These are phyloP conservation scores for Ailurus styani DNA, from an alignment of 2,113 vertebrate genomes.

Conservation along the genomic window DNA sequence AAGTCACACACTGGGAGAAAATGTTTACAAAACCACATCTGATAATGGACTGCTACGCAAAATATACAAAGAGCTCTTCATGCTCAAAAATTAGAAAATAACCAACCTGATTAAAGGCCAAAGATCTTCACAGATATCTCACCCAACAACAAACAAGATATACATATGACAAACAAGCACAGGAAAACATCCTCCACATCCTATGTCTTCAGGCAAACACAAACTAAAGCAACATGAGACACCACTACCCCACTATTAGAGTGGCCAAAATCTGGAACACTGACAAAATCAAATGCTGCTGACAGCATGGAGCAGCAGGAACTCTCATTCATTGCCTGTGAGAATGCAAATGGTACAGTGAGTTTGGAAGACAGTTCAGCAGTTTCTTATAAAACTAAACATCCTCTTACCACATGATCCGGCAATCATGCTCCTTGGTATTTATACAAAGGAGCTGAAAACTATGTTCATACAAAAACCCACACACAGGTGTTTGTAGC, in stretches of 20 bases:
- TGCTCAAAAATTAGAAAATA: neutral
- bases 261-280: neutral
- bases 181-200: neutral
- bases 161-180: neutral
- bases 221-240: neutral
- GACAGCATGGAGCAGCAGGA: no score
- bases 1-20: neutral
- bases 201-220: neutral
- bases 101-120: neutral
- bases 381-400: no score
- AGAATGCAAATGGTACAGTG: no score
- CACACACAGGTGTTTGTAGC: neutral
- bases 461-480: neutral
- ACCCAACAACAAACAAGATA: neutral
- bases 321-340: neutral
- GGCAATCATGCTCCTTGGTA: neutral
- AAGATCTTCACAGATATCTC: neutral
- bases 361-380: no score
- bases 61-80: neutral
- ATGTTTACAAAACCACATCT: neutral
- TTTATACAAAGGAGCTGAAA: neutral
- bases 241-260: neutral
- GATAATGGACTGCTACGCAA: neutral
- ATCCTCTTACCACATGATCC: neutral
- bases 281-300: neutral